A percentile compares a stretch with the other conserved stretches of the same genome.
Conservation (phyloP, 2,113 vertebrate species). For the Holacanthus passer region DNA sequence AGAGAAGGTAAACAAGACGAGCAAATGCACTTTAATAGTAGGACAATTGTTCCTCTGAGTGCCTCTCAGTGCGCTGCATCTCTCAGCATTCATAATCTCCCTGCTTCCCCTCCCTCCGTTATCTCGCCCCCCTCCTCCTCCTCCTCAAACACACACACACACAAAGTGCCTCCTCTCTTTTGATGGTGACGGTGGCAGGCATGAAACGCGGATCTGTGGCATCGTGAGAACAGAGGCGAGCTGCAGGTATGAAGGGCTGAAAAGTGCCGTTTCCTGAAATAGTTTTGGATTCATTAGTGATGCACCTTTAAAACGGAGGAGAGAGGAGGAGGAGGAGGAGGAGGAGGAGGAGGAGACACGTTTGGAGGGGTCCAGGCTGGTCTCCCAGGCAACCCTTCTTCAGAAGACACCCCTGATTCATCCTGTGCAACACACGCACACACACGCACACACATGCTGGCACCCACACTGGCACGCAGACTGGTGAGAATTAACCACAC, state of each 20-base stretch:
- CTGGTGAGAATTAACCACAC: conserved; percentile 59
- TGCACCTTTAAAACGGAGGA: conserved; percentile 68
- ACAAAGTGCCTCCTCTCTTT: conserved; percentile 37
- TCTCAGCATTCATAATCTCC: conserved; percentile 52
- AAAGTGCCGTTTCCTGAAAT: conserved; percentile 61
- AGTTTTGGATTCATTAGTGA: conserved; percentile 73
- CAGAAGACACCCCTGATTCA: conserved; percentile 72
- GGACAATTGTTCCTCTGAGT: conserved; percentile 57
- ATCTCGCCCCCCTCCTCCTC: conserved; percentile 21
- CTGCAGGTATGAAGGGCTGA: conserved; percentile 33
- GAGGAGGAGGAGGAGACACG: conserved; percentile 26
- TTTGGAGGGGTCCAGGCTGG: conserved; percentile 74
- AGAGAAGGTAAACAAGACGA: conserved; percentile 53
- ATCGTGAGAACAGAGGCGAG: conserved; percentile 53
- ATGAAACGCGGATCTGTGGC: conserved; percentile 50
- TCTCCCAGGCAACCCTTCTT: conserved; percentile 81
- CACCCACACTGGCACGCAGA: conserved; percentile 33
- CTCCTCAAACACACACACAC: conserved; percentile 14
- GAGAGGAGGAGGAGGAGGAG: background rate
- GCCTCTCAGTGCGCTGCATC: conserved; percentile 46
- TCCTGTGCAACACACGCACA: conserved; percentile 15
- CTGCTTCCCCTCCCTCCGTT: conserved; percentile 31
- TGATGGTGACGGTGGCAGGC: conserved; percentile 46
- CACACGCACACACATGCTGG: conserved; percentile 12
- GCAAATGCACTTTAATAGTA: conserved; percentile 45